Base-by-base conservation (phyloP, 2,888 invertebrate genomes). In the Philhelius pedissequus region DNA sequence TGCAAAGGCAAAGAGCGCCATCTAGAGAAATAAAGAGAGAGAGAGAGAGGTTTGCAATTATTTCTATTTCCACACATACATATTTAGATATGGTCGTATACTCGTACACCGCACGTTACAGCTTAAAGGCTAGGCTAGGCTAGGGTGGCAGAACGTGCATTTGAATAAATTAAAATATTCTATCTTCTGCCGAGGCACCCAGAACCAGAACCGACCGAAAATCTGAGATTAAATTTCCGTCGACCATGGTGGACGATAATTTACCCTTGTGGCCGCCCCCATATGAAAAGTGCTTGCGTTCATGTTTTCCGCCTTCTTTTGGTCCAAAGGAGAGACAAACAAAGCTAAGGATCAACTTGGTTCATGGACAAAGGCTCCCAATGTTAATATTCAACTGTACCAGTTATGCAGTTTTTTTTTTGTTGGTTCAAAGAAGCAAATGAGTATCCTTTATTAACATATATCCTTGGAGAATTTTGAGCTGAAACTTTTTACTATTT, bases 101-200 rank as follows among this genome's bases (percentile, higher is more conserved):
- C 1, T 20, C 9, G n/a, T 40, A 40, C 2, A 9, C 22, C 15
- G 18, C 50, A 69, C 62, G 62, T 54, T 58, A 27, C n/a, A n/a
- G n/a, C n/a, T n/a, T n/a, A n/a, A n/a, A n/a, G n/a, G n/a, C n/a
- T n/a, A n/a, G n/a, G n/a, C n/a, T 32, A 45, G 70, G 60, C 52
- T 22, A 43, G 27, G 45, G 43, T 62, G 45, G 43, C 54, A 80
- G 84, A 75, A 56, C 80, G 76, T 84, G 84, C 74, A 84, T 75
- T 76, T 80, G 84, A 84, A 84, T 84, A 84, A 80, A 84, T 84
- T 84, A 76, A 84, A 84, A 84, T 80, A 71, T 71, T 80, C 54
- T 71, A 80, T 80, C 80, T 84, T 84, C 40, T n/a, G n/a, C 9
- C 22, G 50, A 38, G 62, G 38, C n/a, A n/a, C n/a, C n/a, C n/a